A percentile compares a stretch with the other conserved stretches of the same genome.
Evolutionary conservation across 2,113 vertebrate genomes (phyloP).

Genomic region (Chloropsis hardwickii): DNA sequence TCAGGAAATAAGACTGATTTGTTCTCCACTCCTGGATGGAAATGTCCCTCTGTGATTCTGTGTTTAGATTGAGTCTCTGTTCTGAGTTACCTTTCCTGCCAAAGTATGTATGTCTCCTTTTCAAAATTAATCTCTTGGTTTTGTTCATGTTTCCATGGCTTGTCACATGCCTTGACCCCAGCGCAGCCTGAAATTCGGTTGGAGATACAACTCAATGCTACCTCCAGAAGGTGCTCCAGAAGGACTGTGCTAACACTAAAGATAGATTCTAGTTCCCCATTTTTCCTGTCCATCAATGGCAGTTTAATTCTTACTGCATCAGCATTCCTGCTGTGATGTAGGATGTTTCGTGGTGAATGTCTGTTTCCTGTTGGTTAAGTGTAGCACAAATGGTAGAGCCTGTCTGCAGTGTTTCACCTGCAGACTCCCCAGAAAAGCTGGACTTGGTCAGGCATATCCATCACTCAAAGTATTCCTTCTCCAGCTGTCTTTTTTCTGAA

Average conservation of each 20-base stretch:
- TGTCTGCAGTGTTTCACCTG: background rate
- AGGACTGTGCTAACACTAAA: background rate
- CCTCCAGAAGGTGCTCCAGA: background rate
- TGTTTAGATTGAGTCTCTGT: background rate
- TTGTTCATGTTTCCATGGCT: background rate
- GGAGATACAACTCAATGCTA: background rate
- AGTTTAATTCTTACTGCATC: background rate
- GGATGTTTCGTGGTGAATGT: background rate
- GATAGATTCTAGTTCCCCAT: background rate
- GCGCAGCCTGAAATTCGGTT: background rate
- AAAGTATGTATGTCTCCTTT: background rate
- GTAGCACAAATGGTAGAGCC: background rate
- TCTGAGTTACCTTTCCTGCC: background rate
- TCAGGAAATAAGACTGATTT: background rate
- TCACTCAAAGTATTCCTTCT: background rate
- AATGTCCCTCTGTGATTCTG: background rate
- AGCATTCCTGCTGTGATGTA: background rate
- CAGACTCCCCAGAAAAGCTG: background rate
- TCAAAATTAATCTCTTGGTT: background rate
- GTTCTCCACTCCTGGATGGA: background rate
- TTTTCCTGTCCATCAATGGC: background rate
- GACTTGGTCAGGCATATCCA: background rate
- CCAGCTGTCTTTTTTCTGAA: background rate
- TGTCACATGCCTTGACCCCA: background rate
- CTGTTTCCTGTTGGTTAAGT: background rate